A percentile compares a stretch with the other conserved stretches of the same genome.
phyloP scores from a whole-genome alignment of 2,113 vertebrate genomes.

The Tiliqua scincoides region DNA sequence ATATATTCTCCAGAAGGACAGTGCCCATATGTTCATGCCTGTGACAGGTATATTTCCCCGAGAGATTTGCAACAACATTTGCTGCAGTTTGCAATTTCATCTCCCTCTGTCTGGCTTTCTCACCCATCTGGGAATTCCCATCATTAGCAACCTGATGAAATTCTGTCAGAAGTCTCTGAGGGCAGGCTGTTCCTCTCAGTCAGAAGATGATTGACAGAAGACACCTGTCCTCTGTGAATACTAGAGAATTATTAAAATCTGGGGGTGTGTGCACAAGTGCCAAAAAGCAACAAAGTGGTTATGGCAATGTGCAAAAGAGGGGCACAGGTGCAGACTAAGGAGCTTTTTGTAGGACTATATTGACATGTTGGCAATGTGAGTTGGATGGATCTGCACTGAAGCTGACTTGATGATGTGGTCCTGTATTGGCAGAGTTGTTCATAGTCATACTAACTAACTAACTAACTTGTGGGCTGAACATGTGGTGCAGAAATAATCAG shows the following conservation, averaged over 20 bases:
- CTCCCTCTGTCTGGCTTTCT: slow-evolving; percentile 2
- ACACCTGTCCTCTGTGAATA: neutral
- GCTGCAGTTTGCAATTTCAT: neutral
- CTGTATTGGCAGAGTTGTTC: neutral
- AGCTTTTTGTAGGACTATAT: neutral
- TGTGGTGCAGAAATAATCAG: neutral
- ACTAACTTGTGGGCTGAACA: too few relatives aligned
- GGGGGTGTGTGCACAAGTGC: neutral
- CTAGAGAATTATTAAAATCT: neutral
- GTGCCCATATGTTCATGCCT: neutral
- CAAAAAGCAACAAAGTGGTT: neutral
- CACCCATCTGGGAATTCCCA: slow-evolving; percentile 20
- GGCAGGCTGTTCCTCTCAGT: neutral
- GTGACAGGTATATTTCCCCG: neutral
- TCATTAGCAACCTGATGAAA: slow-evolving; percentile 9
- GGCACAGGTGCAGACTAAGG: neutral
- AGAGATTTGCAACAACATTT: neutral
- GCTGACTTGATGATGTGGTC: too few relatives aligned
- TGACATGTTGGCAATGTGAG: neutral
- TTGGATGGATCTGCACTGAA: neutral
- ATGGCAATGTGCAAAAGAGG: neutral
- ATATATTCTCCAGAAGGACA: neutral
- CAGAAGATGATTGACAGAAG: neutral
- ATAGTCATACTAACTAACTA: too few relatives aligned
- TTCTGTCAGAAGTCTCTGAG: neutral